phyloP scores from a whole-genome alignment of 2,797 vertebrate species.

The Hyperoplus immaculatus region DNA sequence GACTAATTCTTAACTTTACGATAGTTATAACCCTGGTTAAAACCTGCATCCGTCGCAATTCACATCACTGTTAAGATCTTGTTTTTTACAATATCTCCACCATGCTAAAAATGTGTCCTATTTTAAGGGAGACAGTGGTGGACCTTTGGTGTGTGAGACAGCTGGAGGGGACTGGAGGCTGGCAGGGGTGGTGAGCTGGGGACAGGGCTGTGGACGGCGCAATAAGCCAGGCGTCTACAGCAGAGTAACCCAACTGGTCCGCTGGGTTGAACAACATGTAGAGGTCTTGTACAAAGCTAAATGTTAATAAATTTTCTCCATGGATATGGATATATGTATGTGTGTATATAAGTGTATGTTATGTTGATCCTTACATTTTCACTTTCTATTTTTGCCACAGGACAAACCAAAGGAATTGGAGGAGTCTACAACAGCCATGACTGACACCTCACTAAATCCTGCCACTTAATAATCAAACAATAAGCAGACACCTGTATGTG shows the following conservation, averaged over 20 bases:
- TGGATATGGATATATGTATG: background rate
- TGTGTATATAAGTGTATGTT: background rate
- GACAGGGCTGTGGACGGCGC: conserved; percentile 81
- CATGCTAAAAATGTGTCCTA: background rate
- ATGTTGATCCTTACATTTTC: background rate
- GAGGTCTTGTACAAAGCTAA: conserved; percentile 53
- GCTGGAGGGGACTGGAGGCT: conserved; percentile 78
- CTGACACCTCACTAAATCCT: conserved; percentile 6
- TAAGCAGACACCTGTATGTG: background rate
- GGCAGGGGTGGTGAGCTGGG: conserved; percentile 87
- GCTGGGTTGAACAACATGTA: conserved; percentile 72
- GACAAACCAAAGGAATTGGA: conserved; percentile 14
- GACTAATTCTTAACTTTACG: background rate
- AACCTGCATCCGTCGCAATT: background rate
- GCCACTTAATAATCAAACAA: conserved; percentile 42
- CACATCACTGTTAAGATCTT: background rate
- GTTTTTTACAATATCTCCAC: background rate
- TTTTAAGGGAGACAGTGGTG: conserved; percentile 85
- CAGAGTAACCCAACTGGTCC: conserved; percentile 76
- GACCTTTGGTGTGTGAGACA: conserved; percentile 84
- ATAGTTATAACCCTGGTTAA: background rate
- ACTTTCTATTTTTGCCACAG: conserved; percentile 30
- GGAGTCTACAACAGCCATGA: background rate
- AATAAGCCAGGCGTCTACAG: conserved; percentile 87
- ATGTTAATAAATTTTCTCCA: background rate